phyloP scores from a whole-genome alignment of 2,113 vertebrate genomes.

The Pseudonaja textilis region DNA sequence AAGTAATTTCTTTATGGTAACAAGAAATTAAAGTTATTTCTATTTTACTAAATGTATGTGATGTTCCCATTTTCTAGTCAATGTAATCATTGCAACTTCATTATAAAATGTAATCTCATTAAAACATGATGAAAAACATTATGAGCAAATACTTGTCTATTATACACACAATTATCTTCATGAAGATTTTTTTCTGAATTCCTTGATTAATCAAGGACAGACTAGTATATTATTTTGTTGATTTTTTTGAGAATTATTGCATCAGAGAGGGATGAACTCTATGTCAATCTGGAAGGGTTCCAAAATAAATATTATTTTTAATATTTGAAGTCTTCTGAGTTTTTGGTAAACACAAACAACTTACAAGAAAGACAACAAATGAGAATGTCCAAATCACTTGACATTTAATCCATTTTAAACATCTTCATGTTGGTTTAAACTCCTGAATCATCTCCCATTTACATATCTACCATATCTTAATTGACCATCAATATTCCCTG shows the following conservation, averaged over 20 bases:
- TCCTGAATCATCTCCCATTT: not conserved
- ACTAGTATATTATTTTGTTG: not conserved
- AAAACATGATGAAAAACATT: not conserved
- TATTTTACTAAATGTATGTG: not conserved
- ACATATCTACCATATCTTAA: not conserved
- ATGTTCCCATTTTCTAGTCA: not conserved
- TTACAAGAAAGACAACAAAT: not conserved
- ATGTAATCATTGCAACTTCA: not conserved
- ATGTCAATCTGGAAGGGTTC: not conserved
- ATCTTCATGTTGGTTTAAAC: not conserved
- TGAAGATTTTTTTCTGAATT: not conserved
- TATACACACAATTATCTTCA: not conserved
- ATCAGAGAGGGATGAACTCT: not conserved
- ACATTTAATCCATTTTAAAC: not conserved
- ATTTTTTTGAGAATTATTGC: not conserved
- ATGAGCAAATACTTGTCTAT: not conserved
- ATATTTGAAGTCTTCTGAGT: not conserved
- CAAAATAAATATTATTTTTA: not conserved
- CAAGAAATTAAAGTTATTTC: not conserved
- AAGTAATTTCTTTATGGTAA: not conserved
- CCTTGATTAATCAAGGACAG: not conserved
- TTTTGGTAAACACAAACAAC: not conserved
- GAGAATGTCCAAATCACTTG: not conserved
- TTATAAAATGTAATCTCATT: not conserved
- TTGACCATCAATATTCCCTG: not conserved